Percentiles rank a stretch among this genome's conserved stretches.
Evolutionary conservation across 1,140 invertebrate genomes (phyloP).

Genomic region (Drosophila funebris): DNA sequence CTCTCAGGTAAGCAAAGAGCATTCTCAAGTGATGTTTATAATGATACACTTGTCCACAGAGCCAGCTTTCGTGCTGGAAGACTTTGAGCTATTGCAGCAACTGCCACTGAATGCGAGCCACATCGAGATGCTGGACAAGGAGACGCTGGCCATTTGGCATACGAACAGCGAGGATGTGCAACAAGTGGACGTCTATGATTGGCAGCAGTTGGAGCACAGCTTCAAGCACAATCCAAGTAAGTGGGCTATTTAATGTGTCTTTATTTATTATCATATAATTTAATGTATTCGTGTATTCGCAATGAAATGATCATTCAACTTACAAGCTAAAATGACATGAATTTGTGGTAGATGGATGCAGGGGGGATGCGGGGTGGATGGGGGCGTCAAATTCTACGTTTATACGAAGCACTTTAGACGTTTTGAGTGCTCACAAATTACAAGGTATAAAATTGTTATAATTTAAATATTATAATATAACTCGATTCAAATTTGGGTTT

Average conservation of each 20-base stretch:
- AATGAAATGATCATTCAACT: conserved; percentile 50
- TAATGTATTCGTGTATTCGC: conserved; percentile 20
- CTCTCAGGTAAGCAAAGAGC: conserved; percentile 30
- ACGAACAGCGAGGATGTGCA: not conserved
- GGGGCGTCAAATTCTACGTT: not conserved
- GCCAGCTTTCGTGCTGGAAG: conserved; percentile 40
- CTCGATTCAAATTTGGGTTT: not conserved
- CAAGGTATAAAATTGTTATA: not conserved
- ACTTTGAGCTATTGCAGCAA: conserved; percentile 49
- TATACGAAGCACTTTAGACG: conserved; percentile 10
- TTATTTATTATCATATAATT: conserved; percentile 59
- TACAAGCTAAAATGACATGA: conserved; percentile 47
- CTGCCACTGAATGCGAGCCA: conserved; percentile 34
- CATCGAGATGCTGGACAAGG: conserved; percentile 13
- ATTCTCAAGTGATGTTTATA: not conserved
- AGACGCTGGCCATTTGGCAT: conserved; percentile 39
- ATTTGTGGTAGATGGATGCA: not conserved
- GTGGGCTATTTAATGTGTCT: conserved; percentile 53
- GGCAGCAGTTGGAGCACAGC: conserved; percentile 21
- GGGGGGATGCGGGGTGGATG: not conserved
- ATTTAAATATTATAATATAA: not conserved
- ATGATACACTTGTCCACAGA: conserved; percentile 22
- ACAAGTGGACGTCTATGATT: conserved; percentile 23
- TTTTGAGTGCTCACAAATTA: too few relatives aligned
- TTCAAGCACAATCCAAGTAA: conserved; percentile 57